phyloP scores from a whole-genome alignment of 2,888 invertebrate species.

The Trileptium ribeirensis region DNA sequence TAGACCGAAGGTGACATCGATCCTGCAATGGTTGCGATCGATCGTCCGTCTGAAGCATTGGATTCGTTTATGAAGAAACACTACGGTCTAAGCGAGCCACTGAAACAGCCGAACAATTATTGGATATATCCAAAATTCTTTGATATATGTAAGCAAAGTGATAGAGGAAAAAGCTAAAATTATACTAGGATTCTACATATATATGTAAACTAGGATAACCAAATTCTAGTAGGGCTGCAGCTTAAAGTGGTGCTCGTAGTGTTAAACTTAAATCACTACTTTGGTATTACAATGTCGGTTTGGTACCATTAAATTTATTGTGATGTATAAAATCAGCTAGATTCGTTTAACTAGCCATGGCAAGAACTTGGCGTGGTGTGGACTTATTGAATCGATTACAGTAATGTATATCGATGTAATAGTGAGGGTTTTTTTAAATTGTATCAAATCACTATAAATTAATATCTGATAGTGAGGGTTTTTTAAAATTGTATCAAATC shows the following conservation, averaged over 20 bases:
- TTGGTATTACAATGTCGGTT: not conserved
- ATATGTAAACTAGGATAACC: no score
- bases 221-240: not conserved
- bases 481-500: no score
- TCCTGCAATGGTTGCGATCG: slow-evolving; percentile 65
- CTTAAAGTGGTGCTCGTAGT: not conserved
- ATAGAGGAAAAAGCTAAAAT: no score
- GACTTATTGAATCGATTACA: no score
- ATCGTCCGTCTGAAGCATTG: slow-evolving; percentile 82
- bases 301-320: not conserved
- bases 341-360: no score
- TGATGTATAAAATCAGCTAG: no score
- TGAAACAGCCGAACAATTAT: not conserved
- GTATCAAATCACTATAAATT: no score
- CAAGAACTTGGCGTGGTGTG: no score
- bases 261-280: not conserved
- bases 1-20: slow-evolving; percentile 34
- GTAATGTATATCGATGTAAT: no score
- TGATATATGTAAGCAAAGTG: not conserved
- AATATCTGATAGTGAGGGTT: no score
- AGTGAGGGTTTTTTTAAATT: no score
- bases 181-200: no score
- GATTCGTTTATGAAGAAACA: slow-evolving; percentile 74
- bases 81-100: slow-evolving; percentile 61
- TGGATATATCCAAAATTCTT: not conserved